Conservation (phyloP, 2,113 vertebrate genomes). For the Brachypteracias leptosomus region DNA sequence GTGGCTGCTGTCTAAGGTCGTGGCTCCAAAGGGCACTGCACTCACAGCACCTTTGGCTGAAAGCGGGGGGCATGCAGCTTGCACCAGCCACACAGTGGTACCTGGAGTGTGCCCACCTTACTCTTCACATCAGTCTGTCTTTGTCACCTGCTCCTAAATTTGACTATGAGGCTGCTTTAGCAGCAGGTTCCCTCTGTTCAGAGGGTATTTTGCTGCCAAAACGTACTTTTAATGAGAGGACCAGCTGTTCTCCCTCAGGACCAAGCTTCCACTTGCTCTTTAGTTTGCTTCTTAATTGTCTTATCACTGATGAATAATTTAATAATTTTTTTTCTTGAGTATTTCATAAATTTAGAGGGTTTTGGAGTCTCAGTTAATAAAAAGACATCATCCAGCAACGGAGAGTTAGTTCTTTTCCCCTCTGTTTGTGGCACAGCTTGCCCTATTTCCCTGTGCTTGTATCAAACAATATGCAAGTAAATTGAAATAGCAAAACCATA, state of each 20-base stretch:
- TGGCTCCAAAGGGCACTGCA: not conserved
- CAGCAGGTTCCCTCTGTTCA: constrained; percentile 26
- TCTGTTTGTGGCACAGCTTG: constrained; percentile 9
- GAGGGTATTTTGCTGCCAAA: constrained; percentile 38
- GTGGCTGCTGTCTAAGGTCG: fast-evolving
- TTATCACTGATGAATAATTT: constrained; percentile 72
- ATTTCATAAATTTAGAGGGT: constrained; percentile 39
- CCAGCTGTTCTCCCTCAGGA: constrained; percentile 66
- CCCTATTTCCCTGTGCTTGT: not conserved
- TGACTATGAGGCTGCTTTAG: constrained; percentile 25
- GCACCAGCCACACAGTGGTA: not conserved
- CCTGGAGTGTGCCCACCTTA: not conserved
- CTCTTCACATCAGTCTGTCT: not conserved
- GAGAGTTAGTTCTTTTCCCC: not conserved
- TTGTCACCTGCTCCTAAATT: not conserved
- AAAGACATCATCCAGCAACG: not conserved
- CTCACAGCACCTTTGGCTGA: not conserved
- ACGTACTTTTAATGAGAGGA: constrained; percentile 50
- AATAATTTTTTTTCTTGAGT: constrained; percentile 36
- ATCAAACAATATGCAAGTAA: constrained; percentile 53
- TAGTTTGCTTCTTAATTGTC: constrained; percentile 73
- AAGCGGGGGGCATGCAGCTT: not conserved
- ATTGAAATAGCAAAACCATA: constrained; percentile 25
- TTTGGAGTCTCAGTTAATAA: constrained; percentile 31
- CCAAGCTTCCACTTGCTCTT: constrained; percentile 40